phyloP scores from a whole-genome alignment of 2,113 vertebrate genomes.

The Notiomystis cincta region DNA sequence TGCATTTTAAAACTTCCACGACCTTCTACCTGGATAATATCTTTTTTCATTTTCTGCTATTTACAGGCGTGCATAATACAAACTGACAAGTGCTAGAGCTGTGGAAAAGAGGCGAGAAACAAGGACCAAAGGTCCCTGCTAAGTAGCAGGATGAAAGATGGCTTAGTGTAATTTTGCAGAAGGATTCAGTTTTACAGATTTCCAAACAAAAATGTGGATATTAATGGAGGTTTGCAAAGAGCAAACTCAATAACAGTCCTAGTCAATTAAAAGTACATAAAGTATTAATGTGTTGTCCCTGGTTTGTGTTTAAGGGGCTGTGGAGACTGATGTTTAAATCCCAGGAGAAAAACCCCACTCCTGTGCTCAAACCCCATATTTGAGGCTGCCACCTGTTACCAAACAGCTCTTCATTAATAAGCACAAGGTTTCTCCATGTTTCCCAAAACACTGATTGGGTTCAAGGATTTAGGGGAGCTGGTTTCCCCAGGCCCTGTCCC shows the following conservation, averaged over 20 bases:
- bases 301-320: not conserved
- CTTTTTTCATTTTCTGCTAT: not conserved
- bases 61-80: not conserved
- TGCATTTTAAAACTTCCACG: not conserved
- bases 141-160: slow-evolving; percentile 32
- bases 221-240: not conserved
- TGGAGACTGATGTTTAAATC: not conserved
- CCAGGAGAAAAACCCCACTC: not conserved
- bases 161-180: not conserved
- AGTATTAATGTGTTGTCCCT: not conserved
- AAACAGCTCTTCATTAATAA: not conserved
- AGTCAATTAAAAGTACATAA: not conserved
- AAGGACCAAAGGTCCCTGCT: slow-evolving; percentile 38
- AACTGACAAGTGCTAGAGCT: slow-evolving; percentile 28
- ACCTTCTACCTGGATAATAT: not conserved
- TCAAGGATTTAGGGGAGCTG: not conserved
- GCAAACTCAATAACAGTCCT: not conserved
- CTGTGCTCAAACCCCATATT: not conserved
- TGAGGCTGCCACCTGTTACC: not conserved
- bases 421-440: not conserved
- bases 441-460: not conserved
- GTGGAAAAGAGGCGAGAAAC: not conserved
- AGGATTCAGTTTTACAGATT: not conserved
- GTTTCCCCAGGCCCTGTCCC: not conserved
- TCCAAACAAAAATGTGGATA: not conserved